Evolutionary conservation across 2,888 invertebrate species (phyloP), one percentile per base, ranked within the genome.

Genomic region (Noctua pronuba): DNA sequence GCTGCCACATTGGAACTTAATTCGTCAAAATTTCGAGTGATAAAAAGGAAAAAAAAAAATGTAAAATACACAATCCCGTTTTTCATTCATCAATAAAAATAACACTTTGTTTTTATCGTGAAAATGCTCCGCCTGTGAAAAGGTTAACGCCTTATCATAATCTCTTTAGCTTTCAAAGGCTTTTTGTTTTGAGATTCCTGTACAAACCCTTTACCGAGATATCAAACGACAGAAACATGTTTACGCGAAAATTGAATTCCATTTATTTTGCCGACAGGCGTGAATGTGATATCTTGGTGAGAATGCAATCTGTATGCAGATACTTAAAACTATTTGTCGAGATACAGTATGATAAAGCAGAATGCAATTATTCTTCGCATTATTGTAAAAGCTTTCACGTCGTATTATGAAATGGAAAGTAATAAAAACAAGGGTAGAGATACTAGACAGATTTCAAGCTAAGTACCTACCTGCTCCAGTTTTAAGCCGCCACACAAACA

Each of bases 311-410:
- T 77, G 16, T 69, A 31, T 67, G 52, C 66, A 69, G 49, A 75
- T 78, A 68, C 75, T 83, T 70, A 67, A 80, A 82, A 83, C 24
- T 76, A 78, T 69, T 88, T 75, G 70, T 75, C n/a, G 69, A 77
- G 55, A 58, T 52, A 77, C 31, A 44, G 66, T 70, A 75, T 68
- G 52, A 49, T 64, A 70, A 82, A 86, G 72, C 49, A 76, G 76
- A 88, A 79, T 79, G 78, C 83, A 88, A 83, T 86, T 84, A 86
- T 79, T 28, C 79, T 73, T 46, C 46, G 69, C 76, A 81, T 85
- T 86, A 86, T 78, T 85, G 67, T 89, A 73, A 89, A 86, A 88
- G 89, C 84, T 86, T 89, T 86, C 77, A 67, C 76, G 74, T 80
- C 38, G 73, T 75, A 72, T 75, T 80, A 77, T 52, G 60, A 83